phyloP scores from a whole-genome alignment of 2,113 vertebrate species.

The Cinclus mexicanus region DNA sequence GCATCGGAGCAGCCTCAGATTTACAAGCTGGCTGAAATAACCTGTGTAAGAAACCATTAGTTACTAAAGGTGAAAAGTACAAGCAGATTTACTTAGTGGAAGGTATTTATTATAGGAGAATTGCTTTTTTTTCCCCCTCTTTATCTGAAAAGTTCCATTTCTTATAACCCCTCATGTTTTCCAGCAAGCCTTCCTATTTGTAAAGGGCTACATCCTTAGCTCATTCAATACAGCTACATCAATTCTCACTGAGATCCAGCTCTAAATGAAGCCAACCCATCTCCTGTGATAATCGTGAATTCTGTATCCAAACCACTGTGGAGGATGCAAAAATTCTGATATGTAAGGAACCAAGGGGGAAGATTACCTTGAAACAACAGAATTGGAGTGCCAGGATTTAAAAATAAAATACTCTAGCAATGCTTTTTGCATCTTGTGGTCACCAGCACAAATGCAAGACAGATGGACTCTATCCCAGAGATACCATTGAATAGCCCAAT shows the following conservation, averaged over 20 bases:
- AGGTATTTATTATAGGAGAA: conserved; percentile 46
- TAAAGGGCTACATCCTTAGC: background rate
- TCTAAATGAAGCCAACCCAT: background rate
- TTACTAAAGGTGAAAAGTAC: conserved; percentile 72
- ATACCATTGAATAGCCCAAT: conserved; percentile 66
- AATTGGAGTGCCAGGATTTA: conserved; percentile 50
- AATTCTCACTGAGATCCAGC: background rate
- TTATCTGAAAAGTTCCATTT: conserved; percentile 23
- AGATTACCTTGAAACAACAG: conserved; percentile 62
- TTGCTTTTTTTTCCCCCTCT: background rate
- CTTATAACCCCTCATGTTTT: conserved; percentile 1
- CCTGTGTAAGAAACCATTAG: conserved; percentile 60
- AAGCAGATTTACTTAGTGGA: conserved; percentile 70
- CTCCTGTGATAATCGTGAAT: background rate
- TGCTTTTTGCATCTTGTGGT: conserved; percentile 12
- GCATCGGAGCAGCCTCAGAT: conserved; percentile 77
- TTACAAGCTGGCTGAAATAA: conserved; percentile 77
- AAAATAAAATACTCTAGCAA: conserved; percentile 67
- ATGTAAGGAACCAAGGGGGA: conserved; percentile 17
- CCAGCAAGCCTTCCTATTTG: background rate
- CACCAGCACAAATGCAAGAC: conserved; percentile 50
- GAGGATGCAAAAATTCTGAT: background rate
- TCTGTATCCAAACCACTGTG: background rate
- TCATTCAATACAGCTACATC: background rate
- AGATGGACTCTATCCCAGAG: conserved; percentile 25